A percentile compares a stretch with the other conserved stretches of the same genome.
These are phyloP conservation scores for Fregetta grallaria DNA, from an alignment of 2,113 vertebrate genomes.

Conservation along the genomic window DNA sequence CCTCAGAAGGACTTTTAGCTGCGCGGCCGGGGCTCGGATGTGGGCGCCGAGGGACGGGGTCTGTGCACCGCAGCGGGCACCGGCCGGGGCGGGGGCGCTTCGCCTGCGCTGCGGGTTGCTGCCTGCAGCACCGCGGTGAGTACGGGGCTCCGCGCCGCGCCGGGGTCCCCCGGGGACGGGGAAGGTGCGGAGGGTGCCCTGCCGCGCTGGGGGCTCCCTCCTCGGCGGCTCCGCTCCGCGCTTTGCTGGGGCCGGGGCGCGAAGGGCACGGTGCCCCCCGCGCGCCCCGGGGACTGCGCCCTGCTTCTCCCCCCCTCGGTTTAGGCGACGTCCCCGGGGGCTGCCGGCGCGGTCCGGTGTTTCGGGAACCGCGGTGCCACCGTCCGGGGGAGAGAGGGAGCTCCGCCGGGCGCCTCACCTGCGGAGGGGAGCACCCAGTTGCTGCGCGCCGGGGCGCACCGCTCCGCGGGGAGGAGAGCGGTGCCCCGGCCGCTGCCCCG, in stretches of 20 bases:
- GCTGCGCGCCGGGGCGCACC: not conserved
- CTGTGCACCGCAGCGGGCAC: not conserved
- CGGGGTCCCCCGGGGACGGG: not conserved
- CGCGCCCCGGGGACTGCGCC: not conserved
- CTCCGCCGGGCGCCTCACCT: not conserved
- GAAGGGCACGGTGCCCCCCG: not conserved
- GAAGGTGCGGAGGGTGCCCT: not conserved
- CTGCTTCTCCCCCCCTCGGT: not conserved
- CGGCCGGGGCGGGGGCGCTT: not conserved
- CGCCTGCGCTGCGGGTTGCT: not conserved
- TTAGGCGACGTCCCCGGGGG: not conserved
- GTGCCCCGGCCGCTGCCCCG: not conserved
- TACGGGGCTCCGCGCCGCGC: not conserved
- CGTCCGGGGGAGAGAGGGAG: not conserved
- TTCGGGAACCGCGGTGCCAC: not conserved
- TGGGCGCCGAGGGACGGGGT: slow-evolving; percentile 5
- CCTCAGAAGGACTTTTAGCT: slow-evolving; percentile 45
- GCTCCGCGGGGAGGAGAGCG: not conserved
- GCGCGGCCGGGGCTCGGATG: slow-evolving; percentile 18
- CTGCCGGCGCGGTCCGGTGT: not conserved
- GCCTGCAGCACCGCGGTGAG: slow-evolving; percentile 41
- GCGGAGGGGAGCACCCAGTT: not conserved
- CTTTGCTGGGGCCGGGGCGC: not conserved
- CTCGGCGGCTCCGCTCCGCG: not conserved
- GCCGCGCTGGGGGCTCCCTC: not conserved